phyloP scores from a whole-genome alignment of 2,888 invertebrate genomes.

The Diaphora mendica region DNA sequence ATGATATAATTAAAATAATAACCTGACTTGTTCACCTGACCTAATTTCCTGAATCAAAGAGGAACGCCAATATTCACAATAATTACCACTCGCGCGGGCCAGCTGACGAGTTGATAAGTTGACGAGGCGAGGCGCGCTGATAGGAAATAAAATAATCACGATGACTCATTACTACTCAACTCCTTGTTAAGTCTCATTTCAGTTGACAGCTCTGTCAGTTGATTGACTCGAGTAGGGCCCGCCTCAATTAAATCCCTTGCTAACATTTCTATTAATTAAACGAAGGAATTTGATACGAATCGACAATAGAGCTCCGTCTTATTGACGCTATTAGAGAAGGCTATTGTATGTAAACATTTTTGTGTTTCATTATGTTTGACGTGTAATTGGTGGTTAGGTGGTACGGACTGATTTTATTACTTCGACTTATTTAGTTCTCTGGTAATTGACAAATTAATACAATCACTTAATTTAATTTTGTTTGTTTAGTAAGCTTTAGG shows the following conservation, averaged over 20 bases:
- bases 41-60: slow-evolving; percentile 14
- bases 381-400: slow-evolving; percentile 37
- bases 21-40: slow-evolving; percentile 10
- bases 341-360: slow-evolving; percentile 56
- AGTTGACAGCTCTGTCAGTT: slow-evolving; percentile 46
- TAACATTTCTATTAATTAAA: slow-evolving; percentile 63
- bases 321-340: slow-evolving; percentile 40
- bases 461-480: slow-evolving; percentile 2
- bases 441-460: slow-evolving; percentile 11
- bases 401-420: slow-evolving; percentile 18
- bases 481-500: background rate
- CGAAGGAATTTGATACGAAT: slow-evolving; percentile 59
- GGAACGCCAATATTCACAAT: slow-evolving; percentile 24
- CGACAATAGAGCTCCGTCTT: slow-evolving; percentile 48
- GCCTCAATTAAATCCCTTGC: slow-evolving; percentile 60
- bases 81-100: slow-evolving; percentile 31
- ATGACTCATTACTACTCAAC: slow-evolving; percentile 53
- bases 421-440: slow-evolving; percentile 9
- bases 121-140: slow-evolving; percentile 33
- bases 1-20: slow-evolving; percentile 18
- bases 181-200: slow-evolving; percentile 40
- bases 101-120: slow-evolving; percentile 30
- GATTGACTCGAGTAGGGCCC: slow-evolving; percentile 57
- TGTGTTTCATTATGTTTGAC: slow-evolving; percentile 44
- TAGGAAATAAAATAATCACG: slow-evolving; percentile 48